Conservation (phyloP, 1,140 invertebrate genomes). For the Drosophila tsacasi region DNA sequence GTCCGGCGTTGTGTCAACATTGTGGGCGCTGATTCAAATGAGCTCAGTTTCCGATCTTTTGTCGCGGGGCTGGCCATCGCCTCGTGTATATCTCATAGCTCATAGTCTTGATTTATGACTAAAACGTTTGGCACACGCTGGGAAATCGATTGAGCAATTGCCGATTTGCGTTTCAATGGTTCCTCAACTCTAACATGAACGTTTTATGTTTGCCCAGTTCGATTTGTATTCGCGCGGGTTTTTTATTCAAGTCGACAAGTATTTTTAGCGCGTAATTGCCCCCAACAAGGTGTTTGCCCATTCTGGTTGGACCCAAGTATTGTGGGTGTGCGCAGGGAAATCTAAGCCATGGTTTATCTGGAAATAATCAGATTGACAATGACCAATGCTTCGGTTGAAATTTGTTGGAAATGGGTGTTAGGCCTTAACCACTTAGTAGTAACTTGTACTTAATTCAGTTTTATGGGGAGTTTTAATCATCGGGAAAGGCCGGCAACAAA, state of each 20-base stretch:
- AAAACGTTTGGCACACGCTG: slow-evolving; percentile 50
- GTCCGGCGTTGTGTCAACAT: slow-evolving; percentile 8
- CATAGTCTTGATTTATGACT: slow-evolving; percentile 44
- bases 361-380: slow-evolving; percentile 1
- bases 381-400: slow-evolving; percentile 14
- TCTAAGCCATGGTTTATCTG: slow-evolving; percentile 17
- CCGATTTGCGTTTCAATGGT: slow-evolving; percentile 46
- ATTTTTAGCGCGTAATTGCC: slow-evolving; percentile 17
- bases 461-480: slow-evolving; percentile 10
- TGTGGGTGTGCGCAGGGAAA: slow-evolving; percentile 15
- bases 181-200: slow-evolving; percentile 25
- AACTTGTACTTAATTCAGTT: background rate
- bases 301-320: slow-evolving; percentile 9
- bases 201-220: slow-evolving; percentile 32
- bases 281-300: slow-evolving; percentile 19
- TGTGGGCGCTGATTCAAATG: slow-evolving; percentile 36
- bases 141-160: slow-evolving; percentile 31
- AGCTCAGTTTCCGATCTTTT: slow-evolving; percentile 54
- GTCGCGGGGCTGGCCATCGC: slow-evolving; percentile 12
- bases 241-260: slow-evolving; percentile 17
- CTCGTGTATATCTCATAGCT: slow-evolving; percentile 25
- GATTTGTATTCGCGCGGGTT: slow-evolving; percentile 26
- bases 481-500: background rate
- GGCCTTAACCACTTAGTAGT: background rate
- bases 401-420: slow-evolving; percentile 7